phyloP scores from a whole-genome alignment of 2,113 vertebrate species.

The Microtus ochrogaster region DNA sequence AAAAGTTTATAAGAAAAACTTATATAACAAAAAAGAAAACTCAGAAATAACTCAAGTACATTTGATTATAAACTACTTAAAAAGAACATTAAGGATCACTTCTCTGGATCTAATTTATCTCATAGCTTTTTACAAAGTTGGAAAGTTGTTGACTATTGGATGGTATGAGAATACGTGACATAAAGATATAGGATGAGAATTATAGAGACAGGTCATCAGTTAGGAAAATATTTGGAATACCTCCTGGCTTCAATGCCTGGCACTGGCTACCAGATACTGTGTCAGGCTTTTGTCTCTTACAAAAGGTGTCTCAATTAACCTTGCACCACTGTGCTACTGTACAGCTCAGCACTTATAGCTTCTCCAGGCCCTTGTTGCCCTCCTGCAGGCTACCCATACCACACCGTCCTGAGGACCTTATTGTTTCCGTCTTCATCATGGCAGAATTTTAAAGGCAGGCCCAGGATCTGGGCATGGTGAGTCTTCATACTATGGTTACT shows the following conservation, averaged over 20 bases:
- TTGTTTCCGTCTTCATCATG: neutral
- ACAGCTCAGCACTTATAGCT: neutral
- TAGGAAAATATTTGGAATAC: neutral
- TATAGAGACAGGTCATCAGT: neutral
- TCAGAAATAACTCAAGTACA: neutral
- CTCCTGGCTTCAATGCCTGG: neutral
- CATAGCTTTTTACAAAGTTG: neutral
- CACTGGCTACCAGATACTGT: neutral
- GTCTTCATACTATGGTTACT: neutral
- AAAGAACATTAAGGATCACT: neutral
- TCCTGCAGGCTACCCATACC: neutral
- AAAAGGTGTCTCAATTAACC: neutral
- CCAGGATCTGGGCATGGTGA: neutral
- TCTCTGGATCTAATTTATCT: neutral
- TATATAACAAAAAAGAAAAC: neutral
- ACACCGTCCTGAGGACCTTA: neutral
- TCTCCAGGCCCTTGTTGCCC: neutral
- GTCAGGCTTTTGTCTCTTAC: neutral
- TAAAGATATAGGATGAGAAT: neutral
- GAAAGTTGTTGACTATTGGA: neutral
- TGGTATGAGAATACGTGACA: neutral
- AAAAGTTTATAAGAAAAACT: neutral
- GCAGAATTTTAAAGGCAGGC: slow-evolving; percentile 15
- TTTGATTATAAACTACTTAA: neutral
- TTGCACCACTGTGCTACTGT: neutral